Percentiles rank a stretch among this genome's conserved stretches.
These are phyloP conservation scores for Scaptomyza tumidula DNA, from an alignment of 2,888 invertebrate genomes.

Conservation along the genomic window DNA sequence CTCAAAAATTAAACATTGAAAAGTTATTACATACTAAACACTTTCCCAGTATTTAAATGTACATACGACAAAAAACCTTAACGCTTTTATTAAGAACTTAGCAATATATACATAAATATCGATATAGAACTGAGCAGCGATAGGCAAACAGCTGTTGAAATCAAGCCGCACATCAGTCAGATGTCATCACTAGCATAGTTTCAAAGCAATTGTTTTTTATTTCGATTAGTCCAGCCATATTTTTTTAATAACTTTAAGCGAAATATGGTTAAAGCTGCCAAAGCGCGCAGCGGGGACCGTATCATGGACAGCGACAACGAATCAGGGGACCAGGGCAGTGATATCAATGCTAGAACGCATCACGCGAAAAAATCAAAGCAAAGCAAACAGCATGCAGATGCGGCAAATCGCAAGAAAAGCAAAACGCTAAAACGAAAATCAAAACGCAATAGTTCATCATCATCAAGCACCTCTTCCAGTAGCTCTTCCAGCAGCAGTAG, in stretches of 20 bases:
- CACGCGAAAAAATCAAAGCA: constrained; percentile 17
- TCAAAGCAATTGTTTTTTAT: constrained; percentile 37
- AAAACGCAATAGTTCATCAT: constrained; percentile 34
- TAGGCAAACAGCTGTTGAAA: constrained; percentile 43
- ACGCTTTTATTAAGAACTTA: background rate
- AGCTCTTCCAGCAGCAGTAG: constrained; percentile 33
- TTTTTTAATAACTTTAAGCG: background rate
- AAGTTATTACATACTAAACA: background rate
- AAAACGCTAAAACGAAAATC: constrained; percentile 25
- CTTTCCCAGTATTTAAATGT: no score
- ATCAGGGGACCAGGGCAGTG: background rate
- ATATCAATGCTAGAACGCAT: constrained; percentile 20
- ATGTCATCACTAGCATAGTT: constrained; percentile 37
- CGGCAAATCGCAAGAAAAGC: constrained; percentile 14
- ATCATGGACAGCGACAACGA: constrained; percentile 24
- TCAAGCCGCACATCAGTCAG: constrained; percentile 6
- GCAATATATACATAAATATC: constrained; percentile 1
- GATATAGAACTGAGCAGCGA: constrained; percentile 5
- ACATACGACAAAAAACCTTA: background rate
- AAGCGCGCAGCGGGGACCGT: constrained; percentile 25
- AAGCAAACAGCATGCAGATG: constrained; percentile 23
- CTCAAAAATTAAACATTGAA: background rate
- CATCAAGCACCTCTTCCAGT: constrained; percentile 29
- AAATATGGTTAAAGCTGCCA: constrained; percentile 38
- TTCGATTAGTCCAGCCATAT: constrained; percentile 8